These are phyloP conservation scores for Eupleurogrammus muticus DNA, from an alignment of 2,797 vertebrate genomes.

Conservation along the genomic window DNA sequence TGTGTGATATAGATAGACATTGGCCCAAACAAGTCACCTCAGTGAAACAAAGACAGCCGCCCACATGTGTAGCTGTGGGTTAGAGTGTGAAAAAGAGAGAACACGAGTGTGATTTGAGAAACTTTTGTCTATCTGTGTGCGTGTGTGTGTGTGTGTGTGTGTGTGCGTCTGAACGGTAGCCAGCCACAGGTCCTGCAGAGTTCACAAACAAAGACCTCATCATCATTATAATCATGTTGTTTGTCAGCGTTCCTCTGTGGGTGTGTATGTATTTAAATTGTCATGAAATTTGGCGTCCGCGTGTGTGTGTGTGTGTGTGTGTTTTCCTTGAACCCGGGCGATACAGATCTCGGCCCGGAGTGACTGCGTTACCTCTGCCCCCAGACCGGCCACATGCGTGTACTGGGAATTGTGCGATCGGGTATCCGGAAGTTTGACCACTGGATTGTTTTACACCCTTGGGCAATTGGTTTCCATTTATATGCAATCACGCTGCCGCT, in stretches of 20 bases:
- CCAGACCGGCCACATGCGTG: background rate
- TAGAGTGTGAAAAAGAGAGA: slow-evolving; percentile 12
- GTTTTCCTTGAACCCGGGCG: slow-evolving; percentile 49
- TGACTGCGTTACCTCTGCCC: slow-evolving; percentile 41
- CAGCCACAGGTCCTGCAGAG: slow-evolving; percentile 59
- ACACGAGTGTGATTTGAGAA: slow-evolving; percentile 16
- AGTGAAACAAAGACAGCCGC: slow-evolving; percentile 40
- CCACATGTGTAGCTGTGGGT: slow-evolving; percentile 36
- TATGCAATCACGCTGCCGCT: background rate
- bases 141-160: slow-evolving; percentile 15
- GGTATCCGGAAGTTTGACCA: background rate
- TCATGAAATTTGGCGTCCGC: slow-evolving; percentile 48
- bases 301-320: slow-evolving; percentile 32
- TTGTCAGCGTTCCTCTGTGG: slow-evolving; percentile 54
- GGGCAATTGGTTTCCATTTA: background rate
- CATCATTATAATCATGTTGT: slow-evolving; percentile 68
- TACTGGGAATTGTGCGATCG: background rate
- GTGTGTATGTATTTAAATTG: slow-evolving; percentile 66
- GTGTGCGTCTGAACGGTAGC: slow-evolving; percentile 43
- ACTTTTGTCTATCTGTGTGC: slow-evolving; percentile 7
- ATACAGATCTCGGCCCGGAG: slow-evolving; percentile 43
- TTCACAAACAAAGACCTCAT: slow-evolving; percentile 67
- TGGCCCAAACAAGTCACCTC: slow-evolving; percentile 63
- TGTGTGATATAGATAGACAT: slow-evolving; percentile 54
- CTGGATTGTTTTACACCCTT: too few relatives aligned